Percentiles rank a stretch among this genome's conserved stretches.
phyloP scores from a whole-genome alignment of 2,113 vertebrate genomes.

The Agapornis roseicollis region DNA sequence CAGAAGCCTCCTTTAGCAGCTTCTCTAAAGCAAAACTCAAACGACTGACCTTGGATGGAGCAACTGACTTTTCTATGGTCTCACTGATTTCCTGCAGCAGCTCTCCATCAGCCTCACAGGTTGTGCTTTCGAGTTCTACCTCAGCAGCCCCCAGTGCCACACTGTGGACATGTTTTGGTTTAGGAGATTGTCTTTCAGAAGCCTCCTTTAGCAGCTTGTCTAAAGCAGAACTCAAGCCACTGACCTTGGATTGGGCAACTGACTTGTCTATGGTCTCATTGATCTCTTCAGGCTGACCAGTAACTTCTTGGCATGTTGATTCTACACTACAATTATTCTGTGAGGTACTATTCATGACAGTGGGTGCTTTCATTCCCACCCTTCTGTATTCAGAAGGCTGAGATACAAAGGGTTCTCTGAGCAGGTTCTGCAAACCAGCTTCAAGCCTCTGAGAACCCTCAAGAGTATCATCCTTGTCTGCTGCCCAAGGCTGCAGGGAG shows the following conservation, averaged over 20 bases:
- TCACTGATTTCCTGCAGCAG: not conserved
- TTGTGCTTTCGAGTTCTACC: rapidly evolving
- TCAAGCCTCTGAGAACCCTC: not conserved
- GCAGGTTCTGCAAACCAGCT: not conserved
- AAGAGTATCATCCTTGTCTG: not conserved
- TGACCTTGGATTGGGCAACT: not conserved
- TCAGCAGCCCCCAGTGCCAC: rapidly evolving
- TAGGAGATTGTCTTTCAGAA: not conserved
- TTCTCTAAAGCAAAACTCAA: not conserved
- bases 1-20: not conserved
- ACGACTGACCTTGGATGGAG: not conserved
- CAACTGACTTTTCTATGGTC: not conserved
- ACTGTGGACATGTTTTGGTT: rapidly evolving
- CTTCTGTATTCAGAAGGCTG: not conserved
- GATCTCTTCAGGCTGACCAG: constrained; percentile 21
- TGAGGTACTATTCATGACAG: not conserved
- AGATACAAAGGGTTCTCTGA: not conserved
- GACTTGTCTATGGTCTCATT: constrained; percentile 30
- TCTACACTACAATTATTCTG: not conserved
- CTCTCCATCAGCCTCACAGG: not conserved
- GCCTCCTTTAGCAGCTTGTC: constrained; percentile 7
- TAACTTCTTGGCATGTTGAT: not conserved
- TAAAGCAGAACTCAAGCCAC: not conserved
- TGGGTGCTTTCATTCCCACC: not conserved
- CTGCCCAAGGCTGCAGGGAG: not conserved